Conservation (phyloP, 2,113 vertebrate genomes). For the Eulemur rufifrons region DNA sequence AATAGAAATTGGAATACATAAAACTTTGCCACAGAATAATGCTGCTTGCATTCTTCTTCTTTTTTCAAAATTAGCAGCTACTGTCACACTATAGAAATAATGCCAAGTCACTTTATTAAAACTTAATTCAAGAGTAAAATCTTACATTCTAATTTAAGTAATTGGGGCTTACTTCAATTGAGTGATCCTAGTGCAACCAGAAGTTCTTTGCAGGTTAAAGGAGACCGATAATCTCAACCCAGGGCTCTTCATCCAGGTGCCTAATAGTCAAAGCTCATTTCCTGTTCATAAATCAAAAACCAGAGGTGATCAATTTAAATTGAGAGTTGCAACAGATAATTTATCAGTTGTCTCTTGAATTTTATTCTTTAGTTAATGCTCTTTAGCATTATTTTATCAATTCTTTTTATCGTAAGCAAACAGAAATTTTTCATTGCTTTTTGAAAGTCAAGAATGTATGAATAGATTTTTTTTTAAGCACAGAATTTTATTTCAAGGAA, state of each 20-base stretch:
- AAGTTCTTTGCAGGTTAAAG: constrained; percentile 9
- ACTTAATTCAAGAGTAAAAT: constrained; percentile 12
- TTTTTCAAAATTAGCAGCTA: constrained; percentile 20
- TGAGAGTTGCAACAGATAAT: neutral
- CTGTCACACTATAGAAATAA: neutral
- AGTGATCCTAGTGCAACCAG: neutral
- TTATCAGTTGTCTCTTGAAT: neutral
- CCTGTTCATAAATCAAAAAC: constrained; percentile 67
- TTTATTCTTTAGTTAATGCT: constrained; percentile 16
- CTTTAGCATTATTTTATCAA: neutral
- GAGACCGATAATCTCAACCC: neutral
- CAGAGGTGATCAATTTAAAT: constrained; percentile 35
- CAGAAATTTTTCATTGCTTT: neutral
- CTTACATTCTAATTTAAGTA: constrained; percentile 53
- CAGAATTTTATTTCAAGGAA: neutral
- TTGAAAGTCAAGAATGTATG: neutral
- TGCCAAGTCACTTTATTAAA: constrained; percentile 9
- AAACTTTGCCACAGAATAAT: neutral
- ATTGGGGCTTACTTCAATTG: constrained; percentile 60
- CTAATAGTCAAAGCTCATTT: constrained; percentile 40
- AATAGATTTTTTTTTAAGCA: neutral
- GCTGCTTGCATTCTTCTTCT: neutral
- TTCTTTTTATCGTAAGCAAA: neutral
- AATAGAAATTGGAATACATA: neutral
- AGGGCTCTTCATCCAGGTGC: constrained; percentile 42